Conservation (phyloP, 2,888 invertebrate species). For the Adineta ricciae region DNA sequence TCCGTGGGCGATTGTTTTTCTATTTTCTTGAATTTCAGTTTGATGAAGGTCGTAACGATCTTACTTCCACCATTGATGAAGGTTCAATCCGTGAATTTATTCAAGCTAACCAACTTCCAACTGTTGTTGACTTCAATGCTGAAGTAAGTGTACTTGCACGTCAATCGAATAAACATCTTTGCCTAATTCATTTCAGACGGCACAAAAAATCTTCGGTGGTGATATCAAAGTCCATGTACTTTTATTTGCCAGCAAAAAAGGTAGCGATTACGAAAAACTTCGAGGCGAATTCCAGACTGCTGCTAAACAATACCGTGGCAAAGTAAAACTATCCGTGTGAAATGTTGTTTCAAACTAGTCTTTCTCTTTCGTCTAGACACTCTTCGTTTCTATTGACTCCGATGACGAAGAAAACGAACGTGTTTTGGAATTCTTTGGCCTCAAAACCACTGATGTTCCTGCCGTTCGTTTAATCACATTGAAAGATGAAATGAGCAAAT, state of each 20-base stretch:
- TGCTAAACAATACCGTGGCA: constrained; percentile 76
- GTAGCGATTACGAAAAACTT: constrained; percentile 65
- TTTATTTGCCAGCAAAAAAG: constrained; percentile 75
- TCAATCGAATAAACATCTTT: not conserved
- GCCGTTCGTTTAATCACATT: constrained; percentile 77
- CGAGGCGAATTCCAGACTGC: constrained; percentile 68
- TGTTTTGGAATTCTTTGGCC: constrained; percentile 97
- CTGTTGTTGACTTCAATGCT: constrained; percentile 88
- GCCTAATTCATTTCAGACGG: constrained; percentile 58
- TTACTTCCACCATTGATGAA: constrained; percentile 54
- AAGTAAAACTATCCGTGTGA: not conserved
- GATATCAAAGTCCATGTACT: constrained; percentile 92
- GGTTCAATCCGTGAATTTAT: constrained; percentile 72
- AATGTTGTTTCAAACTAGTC: not conserved
- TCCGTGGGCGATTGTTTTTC: not conserved
- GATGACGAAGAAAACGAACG: constrained; percentile 89
- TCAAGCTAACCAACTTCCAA: constrained; percentile 69
- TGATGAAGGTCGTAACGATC: constrained; percentile 47
- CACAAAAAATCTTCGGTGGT: constrained; percentile 94
- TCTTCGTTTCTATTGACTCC: constrained; percentile 87
- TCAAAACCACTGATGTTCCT: constrained; percentile 70
- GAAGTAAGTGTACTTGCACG: too few relatives aligned
- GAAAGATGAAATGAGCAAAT: constrained; percentile 88
- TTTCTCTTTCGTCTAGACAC: constrained; percentile 54
- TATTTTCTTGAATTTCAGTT: constrained; percentile 36